Conservation (phyloP, 2,113 vertebrate genomes). For the Neofelis nebulosa region DNA sequence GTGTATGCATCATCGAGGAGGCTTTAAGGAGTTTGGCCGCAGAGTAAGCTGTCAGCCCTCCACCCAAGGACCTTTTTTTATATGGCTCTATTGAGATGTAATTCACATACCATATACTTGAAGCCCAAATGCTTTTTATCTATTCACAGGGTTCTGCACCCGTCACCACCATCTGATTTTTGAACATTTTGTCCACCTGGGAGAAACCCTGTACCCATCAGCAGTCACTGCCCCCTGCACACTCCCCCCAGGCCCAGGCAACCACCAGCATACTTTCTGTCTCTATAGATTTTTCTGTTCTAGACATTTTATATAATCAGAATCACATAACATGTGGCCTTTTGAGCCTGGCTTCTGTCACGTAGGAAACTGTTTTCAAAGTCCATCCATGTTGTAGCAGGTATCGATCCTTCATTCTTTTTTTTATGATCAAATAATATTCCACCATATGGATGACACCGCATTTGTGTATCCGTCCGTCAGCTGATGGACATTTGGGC, state of each 20-base stretch:
- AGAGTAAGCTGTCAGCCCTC: not conserved
- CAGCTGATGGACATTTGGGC: not conserved
- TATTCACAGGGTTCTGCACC: not conserved
- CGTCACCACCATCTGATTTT: not conserved
- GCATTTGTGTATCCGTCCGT: not conserved
- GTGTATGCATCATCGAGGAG: not conserved
- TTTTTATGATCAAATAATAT: not conserved
- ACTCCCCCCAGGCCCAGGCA: not conserved
- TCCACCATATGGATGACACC: not conserved
- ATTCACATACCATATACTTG: not conserved
- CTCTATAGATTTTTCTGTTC: not conserved
- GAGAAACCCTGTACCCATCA: not conserved
- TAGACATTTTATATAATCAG: not conserved
- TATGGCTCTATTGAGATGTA: not conserved
- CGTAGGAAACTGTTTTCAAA: not conserved
- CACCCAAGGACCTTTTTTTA: not conserved
- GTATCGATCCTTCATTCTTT: not conserved
- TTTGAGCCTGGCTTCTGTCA: not conserved
- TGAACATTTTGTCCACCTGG: not conserved
- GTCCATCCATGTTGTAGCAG: not conserved
- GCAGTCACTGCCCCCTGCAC: not conserved
- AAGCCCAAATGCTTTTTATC: not conserved
- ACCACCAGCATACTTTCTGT: not conserved
- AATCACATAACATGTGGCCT: not conserved
- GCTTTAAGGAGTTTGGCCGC: not conserved